Base-by-base conservation (phyloP, 1,140 invertebrate genomes). In the Ceratina australensis region DNA sequence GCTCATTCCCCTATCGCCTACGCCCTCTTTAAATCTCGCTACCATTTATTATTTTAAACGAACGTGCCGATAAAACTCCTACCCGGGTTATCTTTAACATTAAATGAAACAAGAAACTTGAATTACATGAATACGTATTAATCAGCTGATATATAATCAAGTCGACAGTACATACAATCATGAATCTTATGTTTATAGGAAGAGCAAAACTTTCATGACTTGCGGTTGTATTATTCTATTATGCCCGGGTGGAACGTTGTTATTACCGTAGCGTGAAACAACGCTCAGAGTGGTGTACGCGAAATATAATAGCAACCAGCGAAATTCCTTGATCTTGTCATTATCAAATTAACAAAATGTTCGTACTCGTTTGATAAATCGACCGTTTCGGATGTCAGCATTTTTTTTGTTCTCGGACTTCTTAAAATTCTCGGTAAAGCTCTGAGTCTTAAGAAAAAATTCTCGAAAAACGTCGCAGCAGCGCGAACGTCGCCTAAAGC, bases 141-240 rank as follows among this genome's bases (percentile, higher is more conserved):
- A 10, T 54, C n/a, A 54, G 16, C 52, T n/a, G 52, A 54, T 18
- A 54, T 54, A 15, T 3, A 12, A 54, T 54, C 13, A 54, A 18
- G 52, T 5, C 52, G 0, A 16, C 52, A n/a, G n/a, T n/a, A n/a
- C n/a, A 54, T 54, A n/a, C 16, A 54, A 54, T 54, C 52, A 67
- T 56, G 26, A 66, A 57, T 56, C 52, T 54, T 57, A 61, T 33
- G 78, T 79, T 82, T 82, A 79, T 78, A 22, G 24, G 16, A 69
- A 52, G 49, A 47, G 49, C 28, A 54, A 74, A 54, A 49, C 28
- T 71, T n/a, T 79, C 68, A 66, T 12, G 20, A 57, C 16, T 68
- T 16, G 61, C 15, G n/a, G 50, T 18, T 47, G 68, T 47, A 18
- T 54, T 47, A 16, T 71, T 26, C 22, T 82, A 69, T 71, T 59